Percentiles rank a stretch among this genome's conserved stretches.
These are phyloP conservation scores for Pelosia muscerda DNA, from an alignment of 2,888 invertebrate species.

Conservation along the genomic window DNA sequence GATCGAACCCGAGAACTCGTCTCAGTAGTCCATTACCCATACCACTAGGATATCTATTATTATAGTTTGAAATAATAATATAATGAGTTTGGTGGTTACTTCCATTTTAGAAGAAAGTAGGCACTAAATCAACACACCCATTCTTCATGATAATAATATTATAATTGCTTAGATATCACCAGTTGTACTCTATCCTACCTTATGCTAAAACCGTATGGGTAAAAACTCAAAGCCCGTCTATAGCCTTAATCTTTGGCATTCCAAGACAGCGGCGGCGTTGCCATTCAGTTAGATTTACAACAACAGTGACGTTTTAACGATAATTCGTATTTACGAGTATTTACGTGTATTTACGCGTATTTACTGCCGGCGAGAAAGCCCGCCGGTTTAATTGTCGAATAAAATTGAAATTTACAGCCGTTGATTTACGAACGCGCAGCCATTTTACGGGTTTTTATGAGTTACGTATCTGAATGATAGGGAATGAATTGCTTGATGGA, in stretches of 20 bases:
- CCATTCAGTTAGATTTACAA: constrained; percentile 78
- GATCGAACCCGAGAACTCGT: too few relatives aligned
- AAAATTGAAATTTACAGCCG: constrained; percentile 84
- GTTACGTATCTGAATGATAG: constrained; percentile 46
- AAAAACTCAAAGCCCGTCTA: background rate
- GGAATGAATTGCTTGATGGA: constrained; percentile 47
- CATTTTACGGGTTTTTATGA: constrained; percentile 67
- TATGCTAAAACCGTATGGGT: background rate
- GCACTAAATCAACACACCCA: too few relatives aligned
- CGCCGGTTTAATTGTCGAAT: constrained; percentile 85
- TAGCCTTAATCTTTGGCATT: constrained; percentile 46
- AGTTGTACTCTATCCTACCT: background rate
- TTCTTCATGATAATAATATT: background rate
- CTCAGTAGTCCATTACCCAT: too few relatives aligned
- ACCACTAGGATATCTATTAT: too few relatives aligned
- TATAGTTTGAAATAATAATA: too few relatives aligned
- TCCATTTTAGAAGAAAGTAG: too few relatives aligned
- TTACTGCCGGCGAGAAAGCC: constrained; percentile 81
- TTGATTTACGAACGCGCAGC: constrained; percentile 72
- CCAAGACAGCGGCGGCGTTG: constrained; percentile 66
- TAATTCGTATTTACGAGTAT: constrained; percentile 86
- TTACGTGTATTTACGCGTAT: constrained; percentile 83
- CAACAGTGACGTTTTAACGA: constrained; percentile 84
- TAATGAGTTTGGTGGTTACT: background rate
- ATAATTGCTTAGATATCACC: background rate